Base-by-base conservation (phyloP, 2,113 vertebrate species). In the Elachura formosa region DNA sequence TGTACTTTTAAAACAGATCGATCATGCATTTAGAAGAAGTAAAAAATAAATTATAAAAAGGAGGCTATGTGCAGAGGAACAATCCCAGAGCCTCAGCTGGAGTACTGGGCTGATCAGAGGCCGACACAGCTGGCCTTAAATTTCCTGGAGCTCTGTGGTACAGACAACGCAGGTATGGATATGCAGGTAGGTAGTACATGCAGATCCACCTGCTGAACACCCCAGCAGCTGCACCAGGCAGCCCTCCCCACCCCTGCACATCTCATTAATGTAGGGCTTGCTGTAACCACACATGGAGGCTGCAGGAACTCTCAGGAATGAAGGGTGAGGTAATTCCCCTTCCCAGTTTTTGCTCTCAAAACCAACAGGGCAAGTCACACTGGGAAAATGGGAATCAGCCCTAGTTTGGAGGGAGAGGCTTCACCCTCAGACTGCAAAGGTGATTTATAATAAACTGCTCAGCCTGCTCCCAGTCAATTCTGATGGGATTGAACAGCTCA, bases 1-100 rank as follows among this genome's bases (percentile, higher is more conserved):
- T 89, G 75, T 74, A 88, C 94, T 84, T 88, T 74, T 80, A 87
- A 94, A 79, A 89, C 19, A 90, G 84, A 82, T 95, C 49, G 63
- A 96, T 93, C 61, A 5, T 36, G 40, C 36, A 71, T 75, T 87
- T 13, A 29, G 33, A 48, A 67, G 58, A 84, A 63, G 16, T 24
- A 26, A 17, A 45, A 33, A 63, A 58, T 9, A 19, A 66, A 13
- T 12, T 22, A 33, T 21, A n/a, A 34, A 21, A 14, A 6, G 2
- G 7, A 76, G 6, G 31, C 20, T 58, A 22, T 77, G 68, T 76
- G 38, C 36, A 45, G 20, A 62, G 41, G 24, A n/a, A n/a, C n/a
- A n/a, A n/a, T n/a, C 36, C 58, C 83, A 55, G 54, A 82, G 33
- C 67, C 20, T 36, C 46, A 74, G 54, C 63, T 69, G 46, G 62